Base-by-base conservation (phyloP, 2,888 invertebrate species). In the Cerceris rybyensis region DNA sequence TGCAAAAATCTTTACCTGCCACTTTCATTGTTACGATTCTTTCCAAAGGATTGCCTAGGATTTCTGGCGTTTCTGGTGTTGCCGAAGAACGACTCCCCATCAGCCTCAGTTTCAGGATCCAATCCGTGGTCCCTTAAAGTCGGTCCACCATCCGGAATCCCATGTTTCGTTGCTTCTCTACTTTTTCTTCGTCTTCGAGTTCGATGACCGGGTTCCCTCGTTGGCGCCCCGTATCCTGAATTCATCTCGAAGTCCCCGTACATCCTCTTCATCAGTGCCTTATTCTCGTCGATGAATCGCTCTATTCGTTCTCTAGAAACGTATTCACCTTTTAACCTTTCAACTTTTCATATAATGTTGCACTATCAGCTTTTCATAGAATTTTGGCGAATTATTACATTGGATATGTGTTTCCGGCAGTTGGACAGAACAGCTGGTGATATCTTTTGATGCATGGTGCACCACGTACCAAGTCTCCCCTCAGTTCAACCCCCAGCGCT, bases 231-330 rank as follows among this genome's bases (percentile, higher is more conserved):
- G 72, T 93, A 93, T 80, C 94, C 94, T 80, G 93, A 93, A 88
- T 90, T 94, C 94, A 95, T 95, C 82, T 95, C 95, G 90, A 98
- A 98, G 86, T 98, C 97, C 0, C 98, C 98, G 91, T 98, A 98
- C 98, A 98, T 98, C 76, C 98, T 94, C 90, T 97, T 96, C 95
- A 98, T 98, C 84, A 98, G 92, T 70, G 98, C 98, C 93, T 98
- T 98, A 92, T 98, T 98, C 92, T 98, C 98, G 90, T 98, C 98
- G 89, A 98, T 98, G 93, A 98, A 98, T 81, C 95, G 94, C 92
- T 98, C 98, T 92, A 98, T 98, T 91, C 96, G 95, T 83, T 97
- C 97, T 93, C 98, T 98, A 94, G 65, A 94, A 94, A 41, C 13
- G 81, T 80, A 60, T 75, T 13, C 14, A 8, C 8, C 46, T 5